Percentiles rank a stretch among this genome's conserved stretches.
These are phyloP conservation scores for Probaryconus sp. DNA, from an alignment of 1,140 invertebrate species.

Conservation along the genomic window DNA sequence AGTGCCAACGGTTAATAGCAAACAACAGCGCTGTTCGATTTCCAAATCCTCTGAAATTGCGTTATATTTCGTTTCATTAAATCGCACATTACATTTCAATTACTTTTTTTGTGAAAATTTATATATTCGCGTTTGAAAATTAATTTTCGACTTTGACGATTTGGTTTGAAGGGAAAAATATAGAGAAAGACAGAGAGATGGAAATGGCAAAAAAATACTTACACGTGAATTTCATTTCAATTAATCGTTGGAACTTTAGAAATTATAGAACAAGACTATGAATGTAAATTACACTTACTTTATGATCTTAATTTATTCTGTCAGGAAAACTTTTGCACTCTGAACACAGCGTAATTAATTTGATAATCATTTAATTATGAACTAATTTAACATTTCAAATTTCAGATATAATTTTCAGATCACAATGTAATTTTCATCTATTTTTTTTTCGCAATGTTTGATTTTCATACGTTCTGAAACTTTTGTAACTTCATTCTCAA, in stretches of 20 bases:
- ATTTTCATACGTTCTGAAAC: too few species aligned
- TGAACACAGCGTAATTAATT: slow-evolving; percentile 50
- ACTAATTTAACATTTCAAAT: slow-evolving; percentile 53
- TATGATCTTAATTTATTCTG: slow-evolving; percentile 55
- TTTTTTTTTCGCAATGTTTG: too few species aligned
- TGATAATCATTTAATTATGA: slow-evolving; percentile 57
- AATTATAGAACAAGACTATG: slow-evolving; percentile 56
- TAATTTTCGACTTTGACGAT: neutral
- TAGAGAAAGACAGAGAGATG: too few species aligned
- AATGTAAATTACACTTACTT: slow-evolving; percentile 56
- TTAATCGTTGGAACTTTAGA: slow-evolving; percentile 48
- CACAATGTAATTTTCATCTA: too few species aligned
- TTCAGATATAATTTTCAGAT: slow-evolving; percentile 45
- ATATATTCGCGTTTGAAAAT: neutral
- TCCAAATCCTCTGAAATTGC: slow-evolving; percentile 16
- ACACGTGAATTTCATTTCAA: slow-evolving; percentile 44
- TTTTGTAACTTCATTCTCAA: too few species aligned
- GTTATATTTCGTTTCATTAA: too few species aligned
- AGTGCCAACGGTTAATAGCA: slow-evolving; percentile 18
- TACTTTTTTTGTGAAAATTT: too few species aligned
- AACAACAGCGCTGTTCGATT: slow-evolving; percentile 40
- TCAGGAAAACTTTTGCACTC: slow-evolving; percentile 48
- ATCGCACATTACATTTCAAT: too few species aligned
- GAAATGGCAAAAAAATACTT: slow-evolving; percentile 39
- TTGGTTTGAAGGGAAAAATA: too few species aligned